Base-by-base conservation (phyloP, 2,797 vertebrate genomes). In the Rallus crepitans region DNA sequence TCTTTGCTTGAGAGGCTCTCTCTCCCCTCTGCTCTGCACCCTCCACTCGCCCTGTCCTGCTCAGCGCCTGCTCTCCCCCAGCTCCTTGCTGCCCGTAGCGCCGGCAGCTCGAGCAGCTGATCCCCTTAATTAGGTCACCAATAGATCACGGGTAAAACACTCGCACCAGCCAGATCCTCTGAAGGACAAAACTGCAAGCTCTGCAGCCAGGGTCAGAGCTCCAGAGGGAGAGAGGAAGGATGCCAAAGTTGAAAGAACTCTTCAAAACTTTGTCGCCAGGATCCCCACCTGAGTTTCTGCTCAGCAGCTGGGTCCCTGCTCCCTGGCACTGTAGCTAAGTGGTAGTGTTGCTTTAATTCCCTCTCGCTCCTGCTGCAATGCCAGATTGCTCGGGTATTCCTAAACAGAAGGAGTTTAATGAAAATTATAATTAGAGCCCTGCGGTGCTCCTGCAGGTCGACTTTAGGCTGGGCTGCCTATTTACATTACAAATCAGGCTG, bases 381-480 rank as follows among this genome's bases (percentile, higher is more conserved):
- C 93, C 97, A 96, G 95, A 97, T 94, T 95, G 94, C 95, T 75
- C 31, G 88, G 91, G 89, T 97, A 92, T 94, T 97, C 89, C 9
- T 88, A 97, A 97, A 97, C 96, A 97, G 97, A 96, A 93, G 96
- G 96, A 94, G 94, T 97, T 97, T 97, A 97, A 97, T 97, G 96
- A 97, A 97, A 97, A 97, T 97, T 95, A 92, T 97, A 97, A 97
- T 98, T 95, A 97, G 96, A 96, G 95, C 96, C 97, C 97, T 16
- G 93, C 72, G 78, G 97, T 95, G 97, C 91, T 96, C 95, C 93
- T 19, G 94, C 96, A 83, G 95, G 93, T 95, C 84, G 66, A 69
- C 92, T 95, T 94, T 96, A 64, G 66, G 31, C 90, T 31, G 88
- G 96, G 92, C 87, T 94, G 95, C 84, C 94, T 77, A 97, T 97